phyloP scores from a whole-genome alignment of 1,140 invertebrate genomes.

The Magallana ariakensis region DNA sequence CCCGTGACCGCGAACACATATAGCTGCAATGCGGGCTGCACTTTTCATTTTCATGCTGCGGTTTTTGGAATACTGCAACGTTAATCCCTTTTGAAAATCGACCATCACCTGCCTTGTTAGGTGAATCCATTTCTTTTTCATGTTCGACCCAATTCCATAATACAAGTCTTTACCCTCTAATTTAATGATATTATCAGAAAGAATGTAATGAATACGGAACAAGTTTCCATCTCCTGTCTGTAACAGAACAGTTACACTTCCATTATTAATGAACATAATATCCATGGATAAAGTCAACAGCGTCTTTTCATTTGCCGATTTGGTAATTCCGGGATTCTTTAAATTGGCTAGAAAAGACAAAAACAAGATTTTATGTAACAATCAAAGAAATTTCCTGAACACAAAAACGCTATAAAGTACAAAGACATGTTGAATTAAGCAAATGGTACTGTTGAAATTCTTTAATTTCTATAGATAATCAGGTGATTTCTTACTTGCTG shows the following conservation, averaged over 20 bases:
- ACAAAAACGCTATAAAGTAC: too few species aligned
- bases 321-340: slow-evolving; percentile 84
- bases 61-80: slow-evolving; percentile 76
- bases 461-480: too few species aligned
- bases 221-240: slow-evolving; percentile 86
- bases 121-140: slow-evolving; percentile 86
- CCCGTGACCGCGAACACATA: slow-evolving; percentile 87
- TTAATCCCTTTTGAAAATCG: slow-evolving; percentile 93
- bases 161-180: slow-evolving; percentile 88
- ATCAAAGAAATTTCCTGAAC: too few species aligned
- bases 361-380: too few species aligned
- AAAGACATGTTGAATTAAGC: too few species aligned
- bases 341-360: slow-evolving; percentile 81
- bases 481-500: slow-evolving; percentile 67
- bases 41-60: slow-evolving; percentile 69
- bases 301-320: slow-evolving; percentile 85
- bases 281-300: slow-evolving; percentile 86
- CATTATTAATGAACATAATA: slow-evolving; percentile 86
- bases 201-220: slow-evolving; percentile 91
- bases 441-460: too few species aligned
- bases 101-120: slow-evolving; percentile 93
- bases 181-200: slow-evolving; percentile 86
- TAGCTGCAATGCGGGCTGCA: slow-evolving; percentile 68
- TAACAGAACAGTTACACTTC: slow-evolving; percentile 89
- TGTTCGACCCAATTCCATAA: slow-evolving; percentile 88